A percentile compares a stretch with the other conserved stretches of the same genome.
phyloP scores from a whole-genome alignment of 2,888 invertebrate genomes.

The Ichneumoninae sp. region DNA sequence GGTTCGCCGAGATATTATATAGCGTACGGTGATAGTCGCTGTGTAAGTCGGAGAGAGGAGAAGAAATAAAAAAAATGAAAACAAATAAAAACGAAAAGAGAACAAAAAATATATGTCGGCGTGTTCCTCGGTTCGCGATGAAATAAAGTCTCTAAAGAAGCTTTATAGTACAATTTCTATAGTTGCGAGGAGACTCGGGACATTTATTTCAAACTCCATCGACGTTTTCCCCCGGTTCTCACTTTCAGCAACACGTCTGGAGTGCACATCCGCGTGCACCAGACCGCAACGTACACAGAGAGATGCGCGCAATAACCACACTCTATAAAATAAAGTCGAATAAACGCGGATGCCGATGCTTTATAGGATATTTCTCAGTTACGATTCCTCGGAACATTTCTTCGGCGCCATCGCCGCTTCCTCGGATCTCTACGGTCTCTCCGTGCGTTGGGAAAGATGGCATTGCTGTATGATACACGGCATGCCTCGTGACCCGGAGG shows the following conservation, averaged over 20 bases:
- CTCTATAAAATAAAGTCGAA: constrained; percentile 12
- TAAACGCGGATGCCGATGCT: constrained; percentile 13
- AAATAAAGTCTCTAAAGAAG: constrained; percentile 49
- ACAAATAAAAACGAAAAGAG: too few relatives aligned
- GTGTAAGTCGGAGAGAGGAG: background rate
- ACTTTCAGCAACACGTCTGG: background rate
- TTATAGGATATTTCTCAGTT: constrained; percentile 14
- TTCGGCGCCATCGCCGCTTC: background rate
- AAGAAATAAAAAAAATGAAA: background rate
- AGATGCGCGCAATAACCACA: background rate
- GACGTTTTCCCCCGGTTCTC: constrained; percentile 1
- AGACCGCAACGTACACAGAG: background rate
- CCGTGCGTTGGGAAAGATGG: background rate
- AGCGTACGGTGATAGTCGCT: constrained; percentile 20
- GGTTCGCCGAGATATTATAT: constrained; percentile 52
- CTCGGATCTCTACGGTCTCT: background rate
- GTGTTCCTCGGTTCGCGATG: constrained; percentile 36
- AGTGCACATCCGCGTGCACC: background rate
- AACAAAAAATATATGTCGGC: constrained; percentile 4
- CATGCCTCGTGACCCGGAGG: background rate
- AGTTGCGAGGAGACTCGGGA: constrained; percentile 16
- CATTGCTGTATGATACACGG: background rate
- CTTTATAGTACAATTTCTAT: constrained; percentile 43
- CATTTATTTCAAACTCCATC: constrained; percentile 32
- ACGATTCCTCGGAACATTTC: constrained; percentile 8